Evolutionary conservation across 2,888 invertebrate genomes (phyloP).

Genomic region (Leptopilina myrica): DNA sequence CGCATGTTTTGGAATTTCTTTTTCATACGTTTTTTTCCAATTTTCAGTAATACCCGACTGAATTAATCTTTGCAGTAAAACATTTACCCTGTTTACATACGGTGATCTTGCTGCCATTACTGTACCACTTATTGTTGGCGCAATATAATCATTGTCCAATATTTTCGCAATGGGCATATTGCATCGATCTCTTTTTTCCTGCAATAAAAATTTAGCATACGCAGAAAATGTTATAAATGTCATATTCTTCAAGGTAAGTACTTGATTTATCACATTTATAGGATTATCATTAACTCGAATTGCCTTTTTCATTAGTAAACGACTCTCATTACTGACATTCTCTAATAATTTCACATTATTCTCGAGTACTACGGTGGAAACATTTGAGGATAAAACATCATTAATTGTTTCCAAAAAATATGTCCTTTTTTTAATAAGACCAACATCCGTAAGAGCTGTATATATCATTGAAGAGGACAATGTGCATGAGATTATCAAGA

Average conservation of each 20-base stretch:
- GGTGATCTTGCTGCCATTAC: neutral
- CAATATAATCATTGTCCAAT: neutral
- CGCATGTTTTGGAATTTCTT: neutral
- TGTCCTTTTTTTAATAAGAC: neutral
- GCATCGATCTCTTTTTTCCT: neutral
- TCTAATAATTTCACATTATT: neutral
- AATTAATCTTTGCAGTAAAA: neutral
- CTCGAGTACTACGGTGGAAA: neutral
- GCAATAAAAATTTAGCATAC: neutral
- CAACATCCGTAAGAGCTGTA: neutral
- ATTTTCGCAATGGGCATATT: neutral
- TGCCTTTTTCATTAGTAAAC: neutral
- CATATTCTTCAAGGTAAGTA: neutral
- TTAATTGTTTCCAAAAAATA: neutral
- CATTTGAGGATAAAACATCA: neutral
- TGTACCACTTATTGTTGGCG: neutral
- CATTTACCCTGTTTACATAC: neutral
- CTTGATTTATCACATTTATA: neutral
- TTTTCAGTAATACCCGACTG: neutral
- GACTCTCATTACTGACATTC: no score
- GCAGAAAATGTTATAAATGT: neutral
- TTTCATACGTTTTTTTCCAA: neutral
- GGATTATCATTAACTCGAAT: neutral
- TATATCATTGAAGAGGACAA: neutral
- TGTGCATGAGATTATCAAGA: neutral